A percentile compares a stretch with the other conserved stretches of the same genome.
These are phyloP conservation scores for Alfaro cultratus DNA, from an alignment of 2,797 vertebrate genomes.

Conservation along the genomic window DNA sequence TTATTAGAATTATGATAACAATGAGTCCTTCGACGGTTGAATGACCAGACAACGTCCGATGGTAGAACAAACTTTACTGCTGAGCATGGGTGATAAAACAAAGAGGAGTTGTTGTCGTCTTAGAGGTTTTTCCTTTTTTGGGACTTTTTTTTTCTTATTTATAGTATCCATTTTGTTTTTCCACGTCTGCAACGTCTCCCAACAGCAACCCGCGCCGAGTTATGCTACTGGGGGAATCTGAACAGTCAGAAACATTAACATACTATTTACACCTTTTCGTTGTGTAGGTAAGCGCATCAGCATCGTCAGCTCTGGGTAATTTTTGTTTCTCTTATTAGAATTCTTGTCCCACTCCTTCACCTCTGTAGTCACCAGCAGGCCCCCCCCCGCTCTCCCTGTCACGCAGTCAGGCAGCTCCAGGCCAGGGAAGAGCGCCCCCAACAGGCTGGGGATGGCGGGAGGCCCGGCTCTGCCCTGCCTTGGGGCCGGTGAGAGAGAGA, in stretches of 20 bases:
- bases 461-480: constrained; percentile 87
- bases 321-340: constrained; percentile 87
- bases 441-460: constrained; percentile 83
- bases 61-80: constrained; percentile 93
- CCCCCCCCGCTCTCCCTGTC: constrained; percentile 68
- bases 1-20: constrained; percentile 76
- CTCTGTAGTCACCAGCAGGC: constrained; percentile 94
- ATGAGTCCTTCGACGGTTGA: constrained; percentile 86
- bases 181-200: constrained; percentile 91
- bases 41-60: constrained; percentile 87
- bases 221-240: constrained; percentile 89
- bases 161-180: constrained; percentile 79
- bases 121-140: constrained; percentile 68
- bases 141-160: constrained; percentile 68
- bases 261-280: constrained; percentile 99
- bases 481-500: constrained; percentile 57
- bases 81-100: constrained; percentile 93
- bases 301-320: constrained; percentile 89
- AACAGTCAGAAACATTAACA: constrained; percentile 99
- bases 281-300: constrained; percentile 94
- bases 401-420: constrained; percentile 85
- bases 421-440: constrained; percentile 90
- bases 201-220: constrained; percentile 89
- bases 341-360: constrained; percentile 91
- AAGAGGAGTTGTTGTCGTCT: constrained; percentile 83